Evolutionary conservation across 2,888 invertebrate species (phyloP).

Genomic region (Drosophila mimetica): DNA sequence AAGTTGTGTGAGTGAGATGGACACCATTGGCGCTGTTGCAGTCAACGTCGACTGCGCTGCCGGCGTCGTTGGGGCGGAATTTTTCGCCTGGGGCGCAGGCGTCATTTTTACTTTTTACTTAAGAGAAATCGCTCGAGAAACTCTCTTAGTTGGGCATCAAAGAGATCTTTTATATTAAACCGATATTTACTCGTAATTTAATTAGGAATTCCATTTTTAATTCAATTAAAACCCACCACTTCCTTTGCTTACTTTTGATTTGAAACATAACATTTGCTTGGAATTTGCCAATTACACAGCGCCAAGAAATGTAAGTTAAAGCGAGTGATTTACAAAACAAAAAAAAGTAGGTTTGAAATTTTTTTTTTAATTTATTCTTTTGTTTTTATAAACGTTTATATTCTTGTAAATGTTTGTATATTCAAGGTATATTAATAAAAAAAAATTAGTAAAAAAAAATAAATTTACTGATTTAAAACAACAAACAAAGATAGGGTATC

Average conservation of each 20-base stretch:
- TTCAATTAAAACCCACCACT: conserved; percentile 47
- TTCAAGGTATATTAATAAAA: too few species aligned
- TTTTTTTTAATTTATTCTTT: too few species aligned
- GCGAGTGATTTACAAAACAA: too few species aligned
- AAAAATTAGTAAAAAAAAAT: too few species aligned
- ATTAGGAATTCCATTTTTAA: conserved; percentile 57
- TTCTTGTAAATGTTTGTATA: too few species aligned
- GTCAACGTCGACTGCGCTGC: conserved; percentile 21
- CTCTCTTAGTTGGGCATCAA: conserved; percentile 27
- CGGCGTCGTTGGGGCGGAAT: conserved; percentile 30
- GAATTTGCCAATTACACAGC: neutral
- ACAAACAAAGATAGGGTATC: too few species aligned
- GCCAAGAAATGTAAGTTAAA: neutral
- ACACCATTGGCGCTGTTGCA: conserved; percentile 31
- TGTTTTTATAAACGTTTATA: too few species aligned
- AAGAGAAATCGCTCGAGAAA: conserved; percentile 21
- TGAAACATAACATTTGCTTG: neutral
- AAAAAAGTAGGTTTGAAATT: too few species aligned
- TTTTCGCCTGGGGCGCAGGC: conserved; percentile 31
- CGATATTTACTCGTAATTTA: conserved; percentile 56
- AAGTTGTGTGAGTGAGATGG: neutral
- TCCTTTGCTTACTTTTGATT: neutral
- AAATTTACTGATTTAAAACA: too few species aligned
- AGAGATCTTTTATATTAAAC: conserved; percentile 30
- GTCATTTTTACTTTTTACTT: conserved; percentile 18